phyloP scores from a whole-genome alignment of 2,888 invertebrate genomes.

The Teinopalpus imperialis region DNA sequence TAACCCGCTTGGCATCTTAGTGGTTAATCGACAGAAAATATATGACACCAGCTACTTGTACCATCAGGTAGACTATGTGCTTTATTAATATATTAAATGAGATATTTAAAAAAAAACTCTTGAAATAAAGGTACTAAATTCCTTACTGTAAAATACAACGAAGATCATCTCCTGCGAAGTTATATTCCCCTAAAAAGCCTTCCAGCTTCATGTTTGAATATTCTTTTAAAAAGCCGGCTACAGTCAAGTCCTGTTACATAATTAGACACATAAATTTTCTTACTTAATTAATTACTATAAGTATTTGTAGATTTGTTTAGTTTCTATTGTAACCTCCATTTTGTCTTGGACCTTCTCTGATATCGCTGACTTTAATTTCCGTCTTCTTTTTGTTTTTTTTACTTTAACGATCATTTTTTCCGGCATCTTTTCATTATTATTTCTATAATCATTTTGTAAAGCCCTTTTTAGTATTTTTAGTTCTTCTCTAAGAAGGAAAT shows the following conservation, averaged over 20 bases:
- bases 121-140: background rate
- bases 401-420: slow-evolving; percentile 41
- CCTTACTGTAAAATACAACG: slow-evolving; percentile 48
- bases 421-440: slow-evolving; percentile 50
- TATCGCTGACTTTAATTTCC: slow-evolving; percentile 32
- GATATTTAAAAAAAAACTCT: too few relatives aligned
- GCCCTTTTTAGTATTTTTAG: slow-evolving; percentile 47
- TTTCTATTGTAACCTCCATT: slow-evolving; percentile 41
- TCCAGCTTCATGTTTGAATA: slow-evolving; percentile 47
- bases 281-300: too few relatives aligned
- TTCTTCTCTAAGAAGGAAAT: slow-evolving; percentile 48
- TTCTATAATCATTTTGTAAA: slow-evolving; percentile 52
- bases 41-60: too few relatives aligned
- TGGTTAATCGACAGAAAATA: too few relatives aligned
- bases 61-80: too few relatives aligned
- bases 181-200: slow-evolving; percentile 59
- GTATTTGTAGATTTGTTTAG: too few relatives aligned
- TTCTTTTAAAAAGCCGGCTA: slow-evolving; percentile 46
- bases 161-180: slow-evolving; percentile 58
- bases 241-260: slow-evolving; percentile 44
- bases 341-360: slow-evolving; percentile 40
- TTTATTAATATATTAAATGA: too few relatives aligned
- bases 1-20: too few relatives aligned
- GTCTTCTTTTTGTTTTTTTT: slow-evolving; percentile 37
- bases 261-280: background rate